A percentile compares a stretch with the other conserved stretches of the same genome.
Conservation (phyloP, 1,140 invertebrate species). For the Drosophila kurseongensis region DNA sequence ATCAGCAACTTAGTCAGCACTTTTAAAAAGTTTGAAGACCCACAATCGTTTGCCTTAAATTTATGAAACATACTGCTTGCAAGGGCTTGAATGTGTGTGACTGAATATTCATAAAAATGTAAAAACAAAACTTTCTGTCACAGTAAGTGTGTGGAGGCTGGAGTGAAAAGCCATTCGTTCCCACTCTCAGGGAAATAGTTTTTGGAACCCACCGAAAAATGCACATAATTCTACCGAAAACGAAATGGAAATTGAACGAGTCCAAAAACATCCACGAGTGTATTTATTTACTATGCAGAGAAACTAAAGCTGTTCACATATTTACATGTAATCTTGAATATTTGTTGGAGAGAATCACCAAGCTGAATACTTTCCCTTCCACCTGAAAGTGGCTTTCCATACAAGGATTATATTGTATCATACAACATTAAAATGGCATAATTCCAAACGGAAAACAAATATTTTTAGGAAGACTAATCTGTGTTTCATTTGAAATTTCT, state of each 20-base stretch:
- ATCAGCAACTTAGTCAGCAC: too few species aligned
- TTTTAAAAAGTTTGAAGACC: background rate
- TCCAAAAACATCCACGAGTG: conserved; percentile 7
- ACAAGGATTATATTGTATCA: background rate
- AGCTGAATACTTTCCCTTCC: conserved; percentile 7
- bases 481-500: conserved; percentile 10
- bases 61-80: conserved; percentile 5
- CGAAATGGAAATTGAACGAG: conserved; percentile 31
- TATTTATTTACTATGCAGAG: conserved; percentile 22
- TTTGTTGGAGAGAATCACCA: background rate
- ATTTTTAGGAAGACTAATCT: background rate
- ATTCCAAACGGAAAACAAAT: background rate
- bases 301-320: conserved; percentile 8
- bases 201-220: conserved; percentile 36
- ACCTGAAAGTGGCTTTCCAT: background rate
- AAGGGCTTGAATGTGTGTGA: conserved; percentile 2
- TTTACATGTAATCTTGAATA: conserved; percentile 24
- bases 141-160: conserved; percentile 12
- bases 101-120: conserved; percentile 41
- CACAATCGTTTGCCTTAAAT: background rate
- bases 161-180: conserved; percentile 21
- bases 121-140: conserved; percentile 11
- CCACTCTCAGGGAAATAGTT: conserved; percentile 24
- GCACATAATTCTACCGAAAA: conserved; percentile 39
- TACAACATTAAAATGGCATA: background rate